A percentile compares a stretch with the other conserved stretches of the same genome.
Evolutionary conservation across 2,888 invertebrate genomes (phyloP).

Genomic region (Troglohyphantes excavatus): DNA sequence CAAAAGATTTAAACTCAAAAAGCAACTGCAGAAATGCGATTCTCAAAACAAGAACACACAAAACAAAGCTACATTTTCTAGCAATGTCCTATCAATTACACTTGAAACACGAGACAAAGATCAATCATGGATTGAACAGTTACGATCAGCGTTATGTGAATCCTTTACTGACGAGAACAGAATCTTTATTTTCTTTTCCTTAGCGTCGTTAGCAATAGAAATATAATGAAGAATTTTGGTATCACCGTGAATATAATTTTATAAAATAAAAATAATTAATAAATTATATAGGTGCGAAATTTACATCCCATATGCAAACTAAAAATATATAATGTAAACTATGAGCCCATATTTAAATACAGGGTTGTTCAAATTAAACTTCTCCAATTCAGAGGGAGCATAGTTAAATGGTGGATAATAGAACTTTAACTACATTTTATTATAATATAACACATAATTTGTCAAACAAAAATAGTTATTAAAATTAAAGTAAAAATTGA

Average conservation of each 20-base stretch:
- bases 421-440: too few species aligned
- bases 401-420: too few species aligned
- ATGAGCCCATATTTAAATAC: too few species aligned
- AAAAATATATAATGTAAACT: too few species aligned
- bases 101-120: slow-evolving; percentile 53
- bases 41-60: slow-evolving; percentile 55
- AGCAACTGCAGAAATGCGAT: slow-evolving; percentile 60
- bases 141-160: slow-evolving; percentile 46
- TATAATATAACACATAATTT: too few species aligned
- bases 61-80: slow-evolving; percentile 63
- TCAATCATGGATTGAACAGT: slow-evolving; percentile 70
- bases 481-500: too few species aligned
- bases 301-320: not conserved
- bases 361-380: too few species aligned
- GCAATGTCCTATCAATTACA: slow-evolving; percentile 64
- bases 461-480: too few species aligned
- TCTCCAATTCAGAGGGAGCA: too few species aligned
- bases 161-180: slow-evolving; percentile 40
- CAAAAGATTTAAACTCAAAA: slow-evolving; percentile 66
- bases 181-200: slow-evolving; percentile 11
- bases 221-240: slow-evolving; percentile 42
- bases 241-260: slow-evolving; percentile 5
- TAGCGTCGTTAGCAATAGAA: slow-evolving; percentile 35
- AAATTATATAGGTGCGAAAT: too few species aligned
- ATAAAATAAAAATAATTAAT: too few species aligned